These are phyloP conservation scores for Bucorvus abyssinicus DNA, from an alignment of 2,797 vertebrate species.

Conservation along the genomic window DNA sequence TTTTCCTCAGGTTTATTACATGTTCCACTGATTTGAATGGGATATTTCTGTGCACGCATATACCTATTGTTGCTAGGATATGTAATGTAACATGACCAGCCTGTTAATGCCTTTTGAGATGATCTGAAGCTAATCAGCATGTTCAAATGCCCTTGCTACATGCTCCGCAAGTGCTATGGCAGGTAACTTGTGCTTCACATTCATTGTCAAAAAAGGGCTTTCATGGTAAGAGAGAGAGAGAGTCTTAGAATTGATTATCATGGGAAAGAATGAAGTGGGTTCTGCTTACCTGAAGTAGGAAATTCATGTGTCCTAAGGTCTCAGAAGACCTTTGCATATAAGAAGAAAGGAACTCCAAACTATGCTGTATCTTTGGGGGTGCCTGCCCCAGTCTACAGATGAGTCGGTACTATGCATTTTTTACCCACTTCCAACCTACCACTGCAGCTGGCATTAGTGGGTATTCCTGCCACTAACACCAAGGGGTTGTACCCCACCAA, in stretches of 20 bases:
- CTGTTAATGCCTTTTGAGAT: background rate
- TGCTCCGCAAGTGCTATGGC: background rate
- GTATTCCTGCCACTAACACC: background rate
- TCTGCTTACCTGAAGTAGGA: background rate
- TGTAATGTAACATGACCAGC: background rate
- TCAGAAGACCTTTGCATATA: background rate
- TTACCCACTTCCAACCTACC: background rate
- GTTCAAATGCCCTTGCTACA: conserved; percentile 7
- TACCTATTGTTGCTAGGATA: background rate
- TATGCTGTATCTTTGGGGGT: background rate
- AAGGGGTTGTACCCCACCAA: background rate
- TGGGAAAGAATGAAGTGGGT: background rate
- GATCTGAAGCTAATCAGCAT: background rate
- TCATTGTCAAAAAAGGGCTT: background rate
- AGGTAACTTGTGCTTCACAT: background rate
- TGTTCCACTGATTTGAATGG: background rate
- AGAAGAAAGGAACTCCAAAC: background rate
- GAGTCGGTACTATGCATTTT: background rate
- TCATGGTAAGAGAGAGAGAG: background rate
- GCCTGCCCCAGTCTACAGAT: background rate
- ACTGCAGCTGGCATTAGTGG: background rate
- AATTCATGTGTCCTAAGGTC: background rate
- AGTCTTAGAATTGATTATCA: background rate
- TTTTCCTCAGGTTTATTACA: background rate
- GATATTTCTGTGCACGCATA: background rate